Base-by-base conservation (phyloP, 1,140 invertebrate species). In the Leucophenga varia region DNA sequence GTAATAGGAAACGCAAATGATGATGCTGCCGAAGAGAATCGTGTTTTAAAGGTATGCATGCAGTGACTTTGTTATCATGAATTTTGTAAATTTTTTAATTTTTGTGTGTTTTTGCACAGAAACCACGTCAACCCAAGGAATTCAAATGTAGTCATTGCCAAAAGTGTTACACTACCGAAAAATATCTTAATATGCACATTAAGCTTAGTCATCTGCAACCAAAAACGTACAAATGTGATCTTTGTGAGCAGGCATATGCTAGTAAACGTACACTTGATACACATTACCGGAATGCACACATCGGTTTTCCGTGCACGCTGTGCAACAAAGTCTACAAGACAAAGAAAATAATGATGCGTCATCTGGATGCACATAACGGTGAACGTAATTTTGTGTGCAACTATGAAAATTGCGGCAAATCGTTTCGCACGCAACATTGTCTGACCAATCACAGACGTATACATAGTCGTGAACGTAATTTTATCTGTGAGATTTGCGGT, bases 401-500 rank as follows among this genome's bases (percentile, higher is more conserved):
- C 6, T 36, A 56, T 18, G 59, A 59, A n/a, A 63, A 63, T 14
- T 72, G 69, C 17, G 61, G 56, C 30, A 72, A 72, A 43, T 53
- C 69, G 3, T 72, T 69, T 44, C 47, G 56, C 3, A 72, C 52
- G 13, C 61, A 64, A 37, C 65, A 69, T 41, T 61, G 58, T 19
- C 48, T 72, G 4, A 50, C 47, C 2, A 58, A 51, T 3, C 69
- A 72, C 19, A 61, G 59, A 0, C 64, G 64, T 8, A 52, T 68
- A 8, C 69, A 72, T 51, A 56, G 32, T 28, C 42, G 44, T 5
- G 61, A 72, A 8, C 51, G 60, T 0, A 65, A 72, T 37, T 72
- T 60, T 35, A 55, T 72, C 18, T 72, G 69, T 21, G 69, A 72
- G 21, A n/a, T 69, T 35, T 72, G 69, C 18, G 69, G 68, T 14